These are phyloP conservation scores for Opisthocomus hoazin DNA, from an alignment of 2,113 vertebrate genomes.

Conservation along the genomic window DNA sequence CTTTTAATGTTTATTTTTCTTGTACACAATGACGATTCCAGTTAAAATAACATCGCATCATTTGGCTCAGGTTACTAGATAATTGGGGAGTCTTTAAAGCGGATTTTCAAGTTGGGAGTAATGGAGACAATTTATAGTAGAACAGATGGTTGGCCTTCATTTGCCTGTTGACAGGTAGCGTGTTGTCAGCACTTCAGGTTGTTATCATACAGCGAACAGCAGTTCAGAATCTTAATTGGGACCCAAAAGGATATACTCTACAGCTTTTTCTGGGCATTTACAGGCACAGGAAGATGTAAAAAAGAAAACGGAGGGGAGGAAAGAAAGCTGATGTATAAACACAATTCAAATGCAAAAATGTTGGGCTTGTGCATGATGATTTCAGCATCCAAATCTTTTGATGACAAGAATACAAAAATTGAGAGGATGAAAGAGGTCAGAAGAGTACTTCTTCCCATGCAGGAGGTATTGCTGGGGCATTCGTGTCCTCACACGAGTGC, in stretches of 20 bases:
- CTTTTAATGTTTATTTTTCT: conserved; percentile 53
- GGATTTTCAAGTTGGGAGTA: conserved; percentile 77
- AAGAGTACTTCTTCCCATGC: background rate
- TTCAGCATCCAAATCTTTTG: background rate
- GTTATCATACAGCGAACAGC: conserved; percentile 85
- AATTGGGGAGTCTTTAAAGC: conserved; percentile 72
- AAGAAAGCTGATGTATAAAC: background rate
- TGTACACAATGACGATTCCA: conserved; percentile 11
- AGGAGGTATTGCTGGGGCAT: background rate
- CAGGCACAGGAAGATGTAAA: conserved; percentile 48
- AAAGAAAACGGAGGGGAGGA: background rate
- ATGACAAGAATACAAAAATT: background rate
- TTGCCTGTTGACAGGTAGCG: conserved; percentile 91
- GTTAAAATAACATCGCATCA: conserved; percentile 62
- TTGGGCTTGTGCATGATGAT: background rate
- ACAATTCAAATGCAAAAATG: background rate
- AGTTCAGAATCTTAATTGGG: conserved; percentile 93
- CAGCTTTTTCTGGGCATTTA: conserved; percentile 62
- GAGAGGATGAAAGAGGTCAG: background rate
- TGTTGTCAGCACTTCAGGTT: conserved; percentile 88
- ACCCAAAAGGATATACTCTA: conserved; percentile 84
- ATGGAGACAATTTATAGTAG: conserved; percentile 82
- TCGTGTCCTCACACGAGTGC: background rate
- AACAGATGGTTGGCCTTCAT: conserved; percentile 91
- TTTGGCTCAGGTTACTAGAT: conserved; percentile 67